A percentile compares a stretch with the other conserved stretches of the same genome.
phyloP scores from a whole-genome alignment of 2,113 vertebrate species.

The Carlito syrichta region DNA sequence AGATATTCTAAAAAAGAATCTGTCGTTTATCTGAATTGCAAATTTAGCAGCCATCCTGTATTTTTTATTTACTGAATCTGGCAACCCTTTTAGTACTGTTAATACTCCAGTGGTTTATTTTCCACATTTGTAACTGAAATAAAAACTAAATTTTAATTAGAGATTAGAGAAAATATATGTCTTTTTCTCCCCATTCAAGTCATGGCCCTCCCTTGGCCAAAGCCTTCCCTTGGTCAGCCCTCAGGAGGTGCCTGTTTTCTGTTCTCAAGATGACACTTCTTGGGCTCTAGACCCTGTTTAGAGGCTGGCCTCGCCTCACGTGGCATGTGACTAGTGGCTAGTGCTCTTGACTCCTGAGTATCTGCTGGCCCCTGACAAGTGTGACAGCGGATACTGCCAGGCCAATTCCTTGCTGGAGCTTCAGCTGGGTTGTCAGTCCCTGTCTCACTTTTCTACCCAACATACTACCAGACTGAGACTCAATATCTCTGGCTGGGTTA shows the following conservation, averaged over 20 bases:
- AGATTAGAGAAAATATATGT: background rate
- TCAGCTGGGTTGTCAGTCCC: background rate
- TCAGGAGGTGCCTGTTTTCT: background rate
- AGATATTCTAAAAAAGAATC: background rate
- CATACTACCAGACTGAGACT: background rate
- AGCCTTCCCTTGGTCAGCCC: background rate
- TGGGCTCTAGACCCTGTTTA: background rate
- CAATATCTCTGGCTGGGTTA: background rate
- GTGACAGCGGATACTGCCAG: background rate
- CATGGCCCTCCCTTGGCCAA: background rate
- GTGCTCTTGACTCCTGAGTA: background rate
- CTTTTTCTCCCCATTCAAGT: background rate
- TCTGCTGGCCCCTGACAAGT: background rate
- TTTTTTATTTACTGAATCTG: background rate
- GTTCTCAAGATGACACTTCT: background rate
- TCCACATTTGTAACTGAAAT: background rate
- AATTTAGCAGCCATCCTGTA: background rate
- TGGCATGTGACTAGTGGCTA: background rate
- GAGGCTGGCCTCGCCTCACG: background rate
- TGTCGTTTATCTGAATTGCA: background rate
- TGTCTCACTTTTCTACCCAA: background rate
- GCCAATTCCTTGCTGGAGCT: background rate
- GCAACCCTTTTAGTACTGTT: background rate
- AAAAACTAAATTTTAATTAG: background rate
- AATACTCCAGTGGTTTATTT: background rate